Conservation (phyloP, 2,797 vertebrate genomes). For the Glossophaga mutica region DNA sequence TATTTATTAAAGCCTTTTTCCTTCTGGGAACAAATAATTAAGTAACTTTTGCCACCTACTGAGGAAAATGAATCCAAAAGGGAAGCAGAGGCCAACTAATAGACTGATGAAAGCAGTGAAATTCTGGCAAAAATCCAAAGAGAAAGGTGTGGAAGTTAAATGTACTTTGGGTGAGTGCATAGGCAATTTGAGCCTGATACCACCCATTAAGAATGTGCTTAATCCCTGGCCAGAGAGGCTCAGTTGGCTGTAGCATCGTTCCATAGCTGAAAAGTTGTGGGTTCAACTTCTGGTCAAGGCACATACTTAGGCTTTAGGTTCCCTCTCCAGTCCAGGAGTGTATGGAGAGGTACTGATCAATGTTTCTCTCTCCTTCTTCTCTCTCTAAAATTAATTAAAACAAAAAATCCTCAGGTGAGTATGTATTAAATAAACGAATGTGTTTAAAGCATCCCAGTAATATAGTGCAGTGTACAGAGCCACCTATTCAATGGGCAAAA, state of each 20-base stretch:
- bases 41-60: conserved; percentile 67
- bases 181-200: conserved; percentile 19
- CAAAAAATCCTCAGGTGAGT: no score
- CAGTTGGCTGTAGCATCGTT: no score
- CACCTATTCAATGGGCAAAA: no score
- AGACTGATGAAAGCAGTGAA: conserved; percentile 64
- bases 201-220: not conserved
- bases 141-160: conserved; percentile 39
- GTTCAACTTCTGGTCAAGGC: no score
- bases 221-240: not conserved
- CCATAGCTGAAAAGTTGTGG: no score
- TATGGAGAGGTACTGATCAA: no score
- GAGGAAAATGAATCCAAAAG: conserved; percentile 63
- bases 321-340: no score
- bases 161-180: not conserved
- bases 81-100: conserved; percentile 76
- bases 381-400: no score
- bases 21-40: conserved; percentile 74
- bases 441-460: not conserved
- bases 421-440: not conserved
- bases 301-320: no score
- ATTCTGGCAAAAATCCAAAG: conserved; percentile 52
- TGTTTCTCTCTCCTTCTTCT: no score
- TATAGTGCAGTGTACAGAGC: not conserved
- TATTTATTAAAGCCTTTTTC: conserved; percentile 63